A percentile compares a stretch with the other conserved stretches of the same genome.
These are phyloP conservation scores for Metopolophium dirhodum DNA, from an alignment of 1,140 invertebrate genomes.

Conservation along the genomic window DNA sequence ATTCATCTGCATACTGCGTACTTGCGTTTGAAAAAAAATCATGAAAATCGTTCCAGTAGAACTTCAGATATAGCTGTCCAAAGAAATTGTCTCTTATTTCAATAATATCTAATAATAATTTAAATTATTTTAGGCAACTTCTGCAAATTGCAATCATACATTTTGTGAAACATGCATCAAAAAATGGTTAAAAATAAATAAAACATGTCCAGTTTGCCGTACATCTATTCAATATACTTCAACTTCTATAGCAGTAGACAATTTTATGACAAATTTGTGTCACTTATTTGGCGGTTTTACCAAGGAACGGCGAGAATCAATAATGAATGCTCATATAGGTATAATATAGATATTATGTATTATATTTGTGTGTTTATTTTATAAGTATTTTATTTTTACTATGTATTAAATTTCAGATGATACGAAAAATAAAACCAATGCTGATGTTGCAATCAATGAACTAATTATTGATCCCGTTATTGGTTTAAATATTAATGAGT, in stretches of 20 bases:
- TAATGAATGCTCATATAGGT: conserved; percentile 29
- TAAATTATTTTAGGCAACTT: conserved; percentile 67
- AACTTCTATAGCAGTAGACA: conserved; percentile 58
- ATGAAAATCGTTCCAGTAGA: too few species aligned
- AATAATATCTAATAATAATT: neutral
- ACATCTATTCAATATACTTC: conserved; percentile 64
- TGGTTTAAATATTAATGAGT: neutral
- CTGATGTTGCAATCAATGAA: neutral
- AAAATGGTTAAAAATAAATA: conserved; percentile 75
- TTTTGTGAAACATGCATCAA: conserved; percentile 79
- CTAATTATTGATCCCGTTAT: neutral
- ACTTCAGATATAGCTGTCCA: too few species aligned
- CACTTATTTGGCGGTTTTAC: conserved; percentile 54
- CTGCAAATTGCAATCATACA: conserved; percentile 78
- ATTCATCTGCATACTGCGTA: too few species aligned
- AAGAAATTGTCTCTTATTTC: too few species aligned
- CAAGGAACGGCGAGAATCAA: conserved; percentile 53
- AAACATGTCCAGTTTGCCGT: conserved; percentile 77
- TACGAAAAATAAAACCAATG: neutral
- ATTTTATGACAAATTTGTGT: conserved; percentile 57
- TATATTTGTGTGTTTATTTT: neutral
- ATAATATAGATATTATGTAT: neutral
- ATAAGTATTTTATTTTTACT: neutral
- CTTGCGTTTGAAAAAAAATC: too few species aligned
- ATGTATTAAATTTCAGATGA: conserved; percentile 10